These are phyloP conservation scores for Synergus gifuensis DNA, from an alignment of 2,888 invertebrate genomes.

Conservation along the genomic window DNA sequence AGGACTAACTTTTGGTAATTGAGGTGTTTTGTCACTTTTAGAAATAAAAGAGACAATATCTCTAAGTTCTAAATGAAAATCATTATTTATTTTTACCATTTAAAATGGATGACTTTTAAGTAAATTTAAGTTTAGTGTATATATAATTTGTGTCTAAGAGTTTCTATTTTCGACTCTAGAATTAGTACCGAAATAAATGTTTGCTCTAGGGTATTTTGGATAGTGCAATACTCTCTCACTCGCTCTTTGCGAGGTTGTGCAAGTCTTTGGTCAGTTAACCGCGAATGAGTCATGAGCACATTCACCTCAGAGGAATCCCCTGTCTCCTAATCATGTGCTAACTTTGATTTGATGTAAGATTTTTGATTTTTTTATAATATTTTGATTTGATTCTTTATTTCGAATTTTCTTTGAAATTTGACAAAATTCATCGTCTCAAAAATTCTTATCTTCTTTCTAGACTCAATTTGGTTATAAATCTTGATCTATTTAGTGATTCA, in stretches of 20 bases:
- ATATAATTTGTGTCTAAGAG: background rate
- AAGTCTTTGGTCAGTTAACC: conserved; percentile 6
- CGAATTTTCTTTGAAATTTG: background rate
- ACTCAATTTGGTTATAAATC: background rate
- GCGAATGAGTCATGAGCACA: conserved; percentile 28
- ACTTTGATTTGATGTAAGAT: background rate
- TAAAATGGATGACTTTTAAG: too few species aligned
- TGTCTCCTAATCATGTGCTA: background rate
- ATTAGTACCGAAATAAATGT: conserved; percentile 27
- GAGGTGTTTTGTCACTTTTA: conserved; percentile 71
- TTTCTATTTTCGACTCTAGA: conserved; percentile 13
- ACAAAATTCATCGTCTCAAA: background rate
- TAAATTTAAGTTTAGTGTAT: too few species aligned
- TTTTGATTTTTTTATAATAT: background rate
- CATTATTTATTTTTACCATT: background rate
- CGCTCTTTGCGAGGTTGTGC: conserved; percentile 6
- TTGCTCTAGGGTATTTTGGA: conserved; percentile 34
- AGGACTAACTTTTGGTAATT: conserved; percentile 69
- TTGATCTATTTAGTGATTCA: conserved; percentile 9
- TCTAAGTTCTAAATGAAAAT: background rate
- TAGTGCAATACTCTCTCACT: conserved; percentile 29
- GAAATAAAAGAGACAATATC: conserved; percentile 5
- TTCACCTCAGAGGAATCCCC: conserved; percentile 27
- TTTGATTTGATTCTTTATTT: background rate
- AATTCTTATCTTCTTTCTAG: background rate